Evolutionary conservation across 2,797 vertebrate genomes (phyloP).

Genomic region (Cryptoprocta ferox): DNA sequence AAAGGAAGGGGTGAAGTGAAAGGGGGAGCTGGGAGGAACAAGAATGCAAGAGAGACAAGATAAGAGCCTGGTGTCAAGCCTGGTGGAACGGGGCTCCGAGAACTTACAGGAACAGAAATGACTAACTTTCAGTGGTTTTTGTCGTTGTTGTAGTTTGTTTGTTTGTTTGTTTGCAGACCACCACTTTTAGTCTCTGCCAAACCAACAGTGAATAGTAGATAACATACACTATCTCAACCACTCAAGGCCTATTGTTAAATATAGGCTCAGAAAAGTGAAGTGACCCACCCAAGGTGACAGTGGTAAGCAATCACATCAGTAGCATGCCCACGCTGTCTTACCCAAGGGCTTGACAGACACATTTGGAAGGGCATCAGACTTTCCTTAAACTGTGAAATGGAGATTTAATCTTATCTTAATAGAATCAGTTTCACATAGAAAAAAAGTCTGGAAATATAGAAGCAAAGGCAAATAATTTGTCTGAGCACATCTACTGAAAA

Average conservation of each 20-base stretch:
- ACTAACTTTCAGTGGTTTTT: not conserved
- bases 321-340: no score
- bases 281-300: not conserved
- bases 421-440: not conserved
- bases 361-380: not conserved
- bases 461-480: not conserved
- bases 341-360: not conserved
- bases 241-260: not conserved
- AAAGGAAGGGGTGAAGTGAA: not conserved
- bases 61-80: not conserved
- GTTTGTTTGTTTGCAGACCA: not conserved
- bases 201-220: not conserved
- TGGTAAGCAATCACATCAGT: not conserved
- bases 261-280: not conserved
- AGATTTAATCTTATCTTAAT: not conserved
- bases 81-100: not conserved
- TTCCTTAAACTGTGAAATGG: not conserved
- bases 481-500: not conserved
- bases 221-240: not conserved
- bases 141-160: no score
- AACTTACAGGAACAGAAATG: not conserved
- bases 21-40: not conserved
- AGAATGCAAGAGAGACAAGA: not conserved
- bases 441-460: not conserved
- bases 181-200: not conserved